phyloP scores from a whole-genome alignment of 2,113 vertebrate genomes.

The Vicugna pacos region DNA sequence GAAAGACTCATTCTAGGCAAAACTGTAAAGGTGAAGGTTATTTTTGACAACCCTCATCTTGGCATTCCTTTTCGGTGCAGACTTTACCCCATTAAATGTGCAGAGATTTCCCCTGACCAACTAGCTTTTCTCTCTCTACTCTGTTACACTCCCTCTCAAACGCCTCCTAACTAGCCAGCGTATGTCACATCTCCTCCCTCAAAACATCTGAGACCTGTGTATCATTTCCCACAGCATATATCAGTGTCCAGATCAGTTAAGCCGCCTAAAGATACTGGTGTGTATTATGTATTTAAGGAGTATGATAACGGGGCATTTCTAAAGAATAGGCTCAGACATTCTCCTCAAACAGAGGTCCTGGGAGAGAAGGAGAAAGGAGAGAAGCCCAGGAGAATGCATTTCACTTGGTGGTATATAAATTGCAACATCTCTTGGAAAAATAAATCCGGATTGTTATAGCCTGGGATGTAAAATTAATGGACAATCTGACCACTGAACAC shows the following conservation, averaged over 20 bases:
- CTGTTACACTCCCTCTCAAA: background rate
- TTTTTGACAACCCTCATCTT: background rate
- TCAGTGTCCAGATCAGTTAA: background rate
- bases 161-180: background rate
- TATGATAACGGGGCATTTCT: background rate
- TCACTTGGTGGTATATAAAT: background rate
- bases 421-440: background rate
- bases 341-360: background rate
- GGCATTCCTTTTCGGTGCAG: background rate
- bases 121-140: background rate
- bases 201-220: background rate
- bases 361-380: background rate
- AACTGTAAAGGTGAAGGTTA: background rate
- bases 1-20: background rate
- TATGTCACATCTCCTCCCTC: background rate
- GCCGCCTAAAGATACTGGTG: background rate
- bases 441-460: background rate
- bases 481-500: background rate
- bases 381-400: background rate
- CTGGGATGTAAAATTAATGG: slow-evolving; percentile 27
- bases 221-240: background rate
- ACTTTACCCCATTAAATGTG: background rate
- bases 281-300: background rate
- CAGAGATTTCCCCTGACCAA: background rate
- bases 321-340: background rate